Evolutionary conservation across 2,888 invertebrate species (phyloP), one percentile per base, ranked within the genome.

Genomic region (Taphrorychus bicolor): DNA sequence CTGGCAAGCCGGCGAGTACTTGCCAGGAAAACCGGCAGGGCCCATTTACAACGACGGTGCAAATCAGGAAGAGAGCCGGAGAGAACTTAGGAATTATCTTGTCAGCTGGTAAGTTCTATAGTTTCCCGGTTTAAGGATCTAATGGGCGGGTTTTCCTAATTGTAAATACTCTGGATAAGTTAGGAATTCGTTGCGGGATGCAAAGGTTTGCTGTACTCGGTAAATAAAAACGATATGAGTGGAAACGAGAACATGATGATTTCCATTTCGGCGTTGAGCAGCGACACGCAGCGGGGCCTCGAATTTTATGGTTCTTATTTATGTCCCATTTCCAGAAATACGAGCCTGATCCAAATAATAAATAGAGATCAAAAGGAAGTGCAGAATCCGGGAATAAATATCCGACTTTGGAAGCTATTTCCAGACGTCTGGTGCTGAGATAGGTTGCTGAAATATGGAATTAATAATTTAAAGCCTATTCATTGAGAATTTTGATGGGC

Each of bases 11-110:
- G 63, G 79, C 81, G 5, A 78, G 78, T 23, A 80, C 80, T 68
- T 74, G 76, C 24, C 75, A 77, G 19, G 78, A 78, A 21, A 74
- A 75, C 19, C 73, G 75, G 56, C 75, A 75, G 23, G 75, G 74
- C 22, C 73, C 74, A 3, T 76, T 78, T 41, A 72, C 76, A 52
- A 80, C 80, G 54, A 79, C 78, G 64, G 86, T 88, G 52, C 87
- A 87, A 74, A 82, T 88, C 70, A 73, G 83, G 60, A 85, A 85
- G 66, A 82, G 84, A 11, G 83, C 83, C 0, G 87, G 87, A 48
- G 85, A 86, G 77, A 81, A 85, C 14, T 83, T 87, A 71, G 88
- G 88, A 74, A 85, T 88, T 72, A 84, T 87, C 75, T 84, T 87
- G 81, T 84, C 86, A 82, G 84, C 74, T 72, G 78, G 87, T 87